Evolutionary conservation across 2,113 vertebrate genomes (phyloP), one percentile per base, ranked within the genome.

Genomic region (Fulica atra): DNA sequence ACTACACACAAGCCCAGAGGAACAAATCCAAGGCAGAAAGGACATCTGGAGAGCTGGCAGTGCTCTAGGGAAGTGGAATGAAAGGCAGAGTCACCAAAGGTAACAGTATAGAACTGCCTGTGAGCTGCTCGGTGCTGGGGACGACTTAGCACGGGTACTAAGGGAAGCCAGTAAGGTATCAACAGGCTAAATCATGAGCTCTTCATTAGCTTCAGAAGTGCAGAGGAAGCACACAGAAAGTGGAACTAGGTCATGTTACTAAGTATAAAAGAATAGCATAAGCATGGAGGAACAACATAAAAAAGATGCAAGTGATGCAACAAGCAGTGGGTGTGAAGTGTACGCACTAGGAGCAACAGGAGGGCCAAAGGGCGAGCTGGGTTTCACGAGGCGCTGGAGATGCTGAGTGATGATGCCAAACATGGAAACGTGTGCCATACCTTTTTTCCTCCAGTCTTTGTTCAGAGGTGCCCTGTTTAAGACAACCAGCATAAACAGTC

Each of bases 151-250:
- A 33, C 51, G 79, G 42, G 18, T 16, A 61, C 38, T 38, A 38
- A 74, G 54, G 56, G 79, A 92, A 85, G 44, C 26, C 9, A 40
- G 59, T 56, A 77, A 82, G 36, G 25, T 82, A 57, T 64, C 76
- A 83, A 9, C 74, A 38, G 31, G 23, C 69, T 86, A 81, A 51
- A 78, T 86, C 51, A 93, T 1, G 10, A 94, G 72, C 36, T 88
- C 80, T 54, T 95, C 68, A 56, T 83, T 77, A 70, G 92, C 81
- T 90, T 92, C 82, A 94, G 57, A 93, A 86, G 69, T 76, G 76
- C 83, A 95, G 86, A 92, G 94, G 86, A 95, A 96, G 89, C 73
- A 53, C 65, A 91, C 42, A 92, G 95, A 95, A 96, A 93, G 91
- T 96, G 72, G 94, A 97, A 96, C 61, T 91, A 71, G 86, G 96